Evolutionary conservation across 2,113 vertebrate species (phyloP).

Genomic region (Oryzias javanicus): DNA sequence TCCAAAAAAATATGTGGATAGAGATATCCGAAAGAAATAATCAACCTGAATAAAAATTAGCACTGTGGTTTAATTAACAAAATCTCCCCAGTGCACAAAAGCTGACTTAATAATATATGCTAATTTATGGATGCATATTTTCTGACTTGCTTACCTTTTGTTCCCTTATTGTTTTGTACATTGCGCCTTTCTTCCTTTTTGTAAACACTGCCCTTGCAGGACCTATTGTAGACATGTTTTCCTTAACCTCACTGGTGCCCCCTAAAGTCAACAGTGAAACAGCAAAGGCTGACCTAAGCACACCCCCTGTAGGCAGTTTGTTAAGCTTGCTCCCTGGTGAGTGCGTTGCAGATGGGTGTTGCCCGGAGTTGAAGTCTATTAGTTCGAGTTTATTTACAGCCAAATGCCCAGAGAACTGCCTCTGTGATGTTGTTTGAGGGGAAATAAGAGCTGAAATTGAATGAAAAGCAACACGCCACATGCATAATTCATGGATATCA

Average conservation of each 20-base stretch:
- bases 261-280: slow-evolving; percentile 33
- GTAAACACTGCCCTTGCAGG: slow-evolving; percentile 6
- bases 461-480: slow-evolving; percentile 71
- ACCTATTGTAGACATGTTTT: slow-evolving; percentile 49
- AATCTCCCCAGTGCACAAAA: slow-evolving; percentile 17
- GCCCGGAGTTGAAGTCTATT: slow-evolving; percentile 74
- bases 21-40: slow-evolving; percentile 1
- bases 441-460: slow-evolving; percentile 70
- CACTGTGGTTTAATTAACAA: slow-evolving; percentile 30
- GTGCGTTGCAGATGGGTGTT: slow-evolving; percentile 64
- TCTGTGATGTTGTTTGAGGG: slow-evolving; percentile 71
- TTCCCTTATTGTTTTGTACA: background rate
- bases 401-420: slow-evolving; percentile 69
- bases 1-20: background rate
- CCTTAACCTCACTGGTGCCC: slow-evolving; percentile 22
- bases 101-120: slow-evolving; percentile 25
- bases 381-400: slow-evolving; percentile 75
- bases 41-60: slow-evolving; percentile 24
- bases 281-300: slow-evolving; percentile 55
- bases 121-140: slow-evolving; percentile 47
- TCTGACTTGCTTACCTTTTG: slow-evolving; percentile 20
- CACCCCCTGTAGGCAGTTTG: slow-evolving; percentile 61
- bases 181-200: background rate
- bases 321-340: slow-evolving; percentile 59
- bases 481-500: slow-evolving; percentile 76